Percentiles rank a stretch among this genome's conserved stretches.
Conservation (phyloP, 1,140 invertebrate genomes). For the Macrobrachium nipponense region DNA sequence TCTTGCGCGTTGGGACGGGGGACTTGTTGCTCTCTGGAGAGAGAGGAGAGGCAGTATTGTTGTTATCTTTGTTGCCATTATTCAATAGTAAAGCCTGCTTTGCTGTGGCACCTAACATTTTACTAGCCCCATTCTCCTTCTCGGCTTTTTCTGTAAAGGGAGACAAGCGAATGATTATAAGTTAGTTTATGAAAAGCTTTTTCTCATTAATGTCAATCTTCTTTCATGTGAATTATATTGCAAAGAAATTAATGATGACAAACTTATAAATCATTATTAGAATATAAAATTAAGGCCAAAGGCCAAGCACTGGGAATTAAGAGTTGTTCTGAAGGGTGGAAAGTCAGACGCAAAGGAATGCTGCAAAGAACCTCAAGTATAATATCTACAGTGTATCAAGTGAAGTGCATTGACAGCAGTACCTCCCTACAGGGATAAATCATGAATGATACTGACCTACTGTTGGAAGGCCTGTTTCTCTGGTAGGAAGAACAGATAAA, state of each 20-base stretch:
- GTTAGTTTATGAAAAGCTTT: too few relatives aligned
- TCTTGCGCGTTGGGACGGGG: slow-evolving; percentile 38
- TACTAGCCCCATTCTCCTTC: slow-evolving; percentile 35
- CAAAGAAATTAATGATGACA: too few relatives aligned
- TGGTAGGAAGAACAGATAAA: slow-evolving; percentile 68
- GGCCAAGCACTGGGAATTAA: too few relatives aligned
- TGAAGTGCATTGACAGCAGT: not conserved
- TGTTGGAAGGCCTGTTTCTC: slow-evolving; percentile 22
- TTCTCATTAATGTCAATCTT: too few relatives aligned
- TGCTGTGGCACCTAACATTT: slow-evolving; percentile 24
- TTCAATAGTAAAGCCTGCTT: slow-evolving; percentile 41
- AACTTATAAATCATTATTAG: too few relatives aligned
- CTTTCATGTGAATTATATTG: too few relatives aligned
- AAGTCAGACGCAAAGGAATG: too few relatives aligned
- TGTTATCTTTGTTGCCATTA: slow-evolving; percentile 44
- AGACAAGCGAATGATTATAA: not conserved
- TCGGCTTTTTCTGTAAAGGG: slow-evolving; percentile 39
- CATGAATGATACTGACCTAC: slow-evolving; percentile 25
- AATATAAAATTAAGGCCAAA: too few relatives aligned
- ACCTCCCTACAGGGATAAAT: not conserved
- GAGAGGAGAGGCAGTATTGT: slow-evolving; percentile 25
- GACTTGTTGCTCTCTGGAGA: slow-evolving; percentile 40
- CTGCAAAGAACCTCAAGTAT: too few relatives aligned
- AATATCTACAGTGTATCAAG: too few relatives aligned
- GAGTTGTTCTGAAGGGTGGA: too few relatives aligned